Evolutionary conservation across 2,888 invertebrate species (phyloP), one percentile per base, ranked within the genome.

Genomic region (Terebella lapidaria): DNA sequence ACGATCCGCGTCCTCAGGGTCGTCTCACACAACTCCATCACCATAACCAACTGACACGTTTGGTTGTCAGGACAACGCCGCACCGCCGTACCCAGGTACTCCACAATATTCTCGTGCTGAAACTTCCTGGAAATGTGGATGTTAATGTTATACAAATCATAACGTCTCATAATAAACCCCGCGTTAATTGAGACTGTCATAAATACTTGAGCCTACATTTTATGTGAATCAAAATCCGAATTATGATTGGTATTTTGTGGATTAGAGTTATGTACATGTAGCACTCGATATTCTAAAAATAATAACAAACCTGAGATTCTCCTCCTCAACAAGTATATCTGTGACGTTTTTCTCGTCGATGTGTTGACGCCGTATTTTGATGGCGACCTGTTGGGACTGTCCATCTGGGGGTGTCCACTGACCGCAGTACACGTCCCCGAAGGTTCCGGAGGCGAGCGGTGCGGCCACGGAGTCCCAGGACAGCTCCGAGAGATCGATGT

Each of bases 21-120:
- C 3, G 63, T 63, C 2, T 66, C 60, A 53, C 75, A 75, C 10
- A 66, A 70, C 60, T 75, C 76, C 63, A 76, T 64, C 4, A 75
- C 60, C 71, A 76, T 72, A n/a, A 74, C 60, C n/a, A 57, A 22
- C 42, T 62, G 59, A 15, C 55, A 27, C 25, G 24, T 4, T 4
- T 4, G n/a, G 56, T 47, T 25, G 4, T 58, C 55, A 5, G 54
- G 58, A 3, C 65, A 62, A 0, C 65, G 66, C 26, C 65, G 63
- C 10, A 59, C 63, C 52, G 68, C 61, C 10, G 73, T 69, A 0
- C 76, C 76, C 57, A 67, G 72, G 61, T 75, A 75, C 3, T 58
- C 53, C 0, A 75, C 69, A 28, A 76, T 70, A 63, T 76, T 73
- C 3, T 58, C 56, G 55, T 76, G 74, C 5, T 71, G 63, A 27